phyloP scores from a whole-genome alignment of 1,140 invertebrate genomes.

The Drosophila jambulina region DNA sequence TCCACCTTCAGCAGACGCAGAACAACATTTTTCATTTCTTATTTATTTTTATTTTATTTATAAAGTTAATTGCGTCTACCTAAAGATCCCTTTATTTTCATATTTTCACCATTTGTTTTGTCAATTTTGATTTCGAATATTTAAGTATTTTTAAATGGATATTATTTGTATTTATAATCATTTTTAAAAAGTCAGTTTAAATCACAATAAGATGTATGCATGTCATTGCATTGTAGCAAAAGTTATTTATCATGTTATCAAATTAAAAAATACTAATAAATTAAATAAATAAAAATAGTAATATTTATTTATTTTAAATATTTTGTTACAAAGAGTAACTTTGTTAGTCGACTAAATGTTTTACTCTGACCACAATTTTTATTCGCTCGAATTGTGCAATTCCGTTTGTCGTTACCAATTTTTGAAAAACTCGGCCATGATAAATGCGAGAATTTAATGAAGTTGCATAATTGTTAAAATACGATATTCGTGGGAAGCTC shows the following conservation, averaged over 20 bases:
- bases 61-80: not conserved
- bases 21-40: not conserved
- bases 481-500: conserved; percentile 29
- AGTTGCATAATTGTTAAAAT: conserved; percentile 71
- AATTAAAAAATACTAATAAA: no score
- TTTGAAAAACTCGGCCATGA: conserved; percentile 54
- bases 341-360: not conserved
- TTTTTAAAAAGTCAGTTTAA: not conserved
- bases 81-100: not conserved
- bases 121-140: not conserved
- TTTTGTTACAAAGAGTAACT: not conserved
- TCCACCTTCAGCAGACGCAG: not conserved
- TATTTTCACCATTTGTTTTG: no score
- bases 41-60: not conserved
- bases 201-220: no score
- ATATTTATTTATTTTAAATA: not conserved
- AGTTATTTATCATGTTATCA: not conserved
- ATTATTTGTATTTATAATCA: not conserved
- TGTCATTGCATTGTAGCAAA: not conserved
- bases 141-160: not conserved
- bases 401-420: conserved; percentile 49
- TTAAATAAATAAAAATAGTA: no score
- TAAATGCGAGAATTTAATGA: conserved; percentile 67
- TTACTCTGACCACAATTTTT: not conserved
- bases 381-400: conserved; percentile 46